phyloP scores from a whole-genome alignment of 2,113 vertebrate species.

The Sclerurus mexicanus region DNA sequence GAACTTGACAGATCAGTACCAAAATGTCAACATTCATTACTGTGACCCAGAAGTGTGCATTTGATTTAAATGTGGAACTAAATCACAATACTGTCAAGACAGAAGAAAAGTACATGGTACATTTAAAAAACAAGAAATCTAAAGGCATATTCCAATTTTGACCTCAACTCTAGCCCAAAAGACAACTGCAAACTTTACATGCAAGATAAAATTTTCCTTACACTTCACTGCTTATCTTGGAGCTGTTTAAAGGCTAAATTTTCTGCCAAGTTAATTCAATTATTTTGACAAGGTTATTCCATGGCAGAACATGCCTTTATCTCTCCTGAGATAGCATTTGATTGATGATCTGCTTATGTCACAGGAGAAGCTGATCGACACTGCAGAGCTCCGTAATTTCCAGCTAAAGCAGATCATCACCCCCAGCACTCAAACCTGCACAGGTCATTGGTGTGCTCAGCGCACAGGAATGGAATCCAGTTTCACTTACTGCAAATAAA shows the following conservation, averaged over 20 bases:
- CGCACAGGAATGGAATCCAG: background rate
- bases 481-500: background rate
- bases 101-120: background rate
- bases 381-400: background rate
- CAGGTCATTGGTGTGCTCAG: background rate
- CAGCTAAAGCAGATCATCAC: background rate
- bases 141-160: background rate
- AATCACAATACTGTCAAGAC: background rate
- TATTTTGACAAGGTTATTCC: constrained; percentile 28
- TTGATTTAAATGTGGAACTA: background rate
- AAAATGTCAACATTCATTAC: background rate
- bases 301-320: background rate
- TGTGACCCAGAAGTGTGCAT: background rate
- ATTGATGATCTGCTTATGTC: background rate
- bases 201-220: background rate
- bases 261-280: background rate
- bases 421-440: rapidly evolving
- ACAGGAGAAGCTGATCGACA: background rate
- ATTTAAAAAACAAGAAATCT: background rate
- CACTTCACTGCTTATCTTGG: constrained; percentile 17
- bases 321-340: background rate
- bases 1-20: background rate
- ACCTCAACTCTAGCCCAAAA: background rate
- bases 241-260: constrained; percentile 8
- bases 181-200: background rate